phyloP scores from a whole-genome alignment of 2,797 vertebrate species.

The Enteromius mattozi region DNA sequence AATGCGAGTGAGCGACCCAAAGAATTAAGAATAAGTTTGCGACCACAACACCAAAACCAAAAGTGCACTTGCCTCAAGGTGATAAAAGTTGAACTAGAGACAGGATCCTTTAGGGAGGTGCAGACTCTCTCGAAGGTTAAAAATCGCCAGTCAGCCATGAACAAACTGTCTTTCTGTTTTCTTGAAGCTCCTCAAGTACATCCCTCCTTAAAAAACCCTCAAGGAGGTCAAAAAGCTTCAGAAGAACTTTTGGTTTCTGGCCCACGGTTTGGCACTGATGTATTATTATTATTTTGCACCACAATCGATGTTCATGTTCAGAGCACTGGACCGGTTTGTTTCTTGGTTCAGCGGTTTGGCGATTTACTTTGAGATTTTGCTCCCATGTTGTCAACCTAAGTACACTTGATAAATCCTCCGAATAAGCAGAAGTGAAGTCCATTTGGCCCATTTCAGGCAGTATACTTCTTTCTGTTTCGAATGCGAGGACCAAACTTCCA shows the following conservation, averaged over 20 bases:
- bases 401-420: slow-evolving; percentile 28
- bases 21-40: slow-evolving; percentile 26
- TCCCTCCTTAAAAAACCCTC: slow-evolving; percentile 29
- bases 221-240: slow-evolving; percentile 22
- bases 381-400: slow-evolving; percentile 29
- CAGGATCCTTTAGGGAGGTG: slow-evolving; percentile 47
- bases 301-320: slow-evolving; percentile 28
- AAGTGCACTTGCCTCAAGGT: slow-evolving; percentile 21
- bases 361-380: slow-evolving; percentile 23
- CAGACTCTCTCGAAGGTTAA: slow-evolving; percentile 56
- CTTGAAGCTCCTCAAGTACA: slow-evolving; percentile 21
- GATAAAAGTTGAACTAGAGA: slow-evolving; percentile 20
- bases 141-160: slow-evolving; percentile 62
- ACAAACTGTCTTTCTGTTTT: slow-evolving; percentile 40
- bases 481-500: not conserved
- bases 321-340: slow-evolving; percentile 22
- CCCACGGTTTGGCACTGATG: not conserved
- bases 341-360: slow-evolving; percentile 15
- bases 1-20: not conserved
- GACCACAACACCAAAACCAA: slow-evolving; percentile 9
- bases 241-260: slow-evolving; percentile 11
- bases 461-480: slow-evolving; percentile 30
- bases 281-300: slow-evolving; percentile 36
- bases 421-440: slow-evolving; percentile 18
- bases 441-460: not conserved